Evolutionary conservation across 2,113 vertebrate species (phyloP).

Genomic region (Microtus pennsylvanicus): DNA sequence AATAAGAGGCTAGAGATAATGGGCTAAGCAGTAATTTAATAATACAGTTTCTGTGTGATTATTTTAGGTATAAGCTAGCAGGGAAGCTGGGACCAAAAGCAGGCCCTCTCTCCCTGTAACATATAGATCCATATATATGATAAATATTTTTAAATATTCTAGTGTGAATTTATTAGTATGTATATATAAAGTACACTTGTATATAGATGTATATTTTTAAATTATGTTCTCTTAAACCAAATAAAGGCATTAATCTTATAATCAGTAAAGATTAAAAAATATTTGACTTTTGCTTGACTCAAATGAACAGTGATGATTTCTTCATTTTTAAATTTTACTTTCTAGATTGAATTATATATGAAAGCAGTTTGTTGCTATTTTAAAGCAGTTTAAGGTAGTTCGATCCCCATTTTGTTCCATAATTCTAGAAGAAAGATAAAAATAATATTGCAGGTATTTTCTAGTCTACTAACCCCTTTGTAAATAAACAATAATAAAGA

Average conservation of each 20-base stretch:
- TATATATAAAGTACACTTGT: neutral
- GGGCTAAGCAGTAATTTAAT: no score
- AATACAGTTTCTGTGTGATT: no score
- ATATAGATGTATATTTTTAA: neutral
- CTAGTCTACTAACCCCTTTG: neutral
- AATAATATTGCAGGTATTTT: neutral
- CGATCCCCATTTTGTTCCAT: neutral
- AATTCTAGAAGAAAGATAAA: neutral
- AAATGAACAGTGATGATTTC: neutral
- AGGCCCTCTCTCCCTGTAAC: no score
- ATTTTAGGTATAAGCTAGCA: no score
- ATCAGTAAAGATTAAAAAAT: neutral
- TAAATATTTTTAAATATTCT: neutral
- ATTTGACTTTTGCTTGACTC: neutral
- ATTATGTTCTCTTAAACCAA: neutral
- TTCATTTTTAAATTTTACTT: neutral
- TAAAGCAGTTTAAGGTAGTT: constrained; percentile 10
- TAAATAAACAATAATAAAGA: neutral
- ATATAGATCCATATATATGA: no score
- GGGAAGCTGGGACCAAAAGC: no score
- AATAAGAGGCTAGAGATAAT: no score
- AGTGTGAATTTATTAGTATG: neutral
- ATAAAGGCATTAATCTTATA: neutral
- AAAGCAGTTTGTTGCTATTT: neutral
- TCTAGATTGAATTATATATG: neutral